These are phyloP conservation scores for Drosophila chauvacae DNA, from an alignment of 1,140 invertebrate genomes.

Conservation along the genomic window DNA sequence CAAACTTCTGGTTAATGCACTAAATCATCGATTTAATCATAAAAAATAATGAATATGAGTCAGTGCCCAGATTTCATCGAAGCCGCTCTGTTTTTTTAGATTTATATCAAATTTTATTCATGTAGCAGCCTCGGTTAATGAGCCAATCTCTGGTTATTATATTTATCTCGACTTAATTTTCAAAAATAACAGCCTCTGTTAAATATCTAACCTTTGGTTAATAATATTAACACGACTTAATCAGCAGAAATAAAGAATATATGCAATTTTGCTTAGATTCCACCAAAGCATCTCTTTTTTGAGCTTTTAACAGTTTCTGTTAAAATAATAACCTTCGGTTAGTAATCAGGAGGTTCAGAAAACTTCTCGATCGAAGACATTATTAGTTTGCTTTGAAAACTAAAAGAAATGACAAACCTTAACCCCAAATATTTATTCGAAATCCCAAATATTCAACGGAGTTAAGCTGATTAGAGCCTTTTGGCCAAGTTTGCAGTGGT, in stretches of 20 bases:
- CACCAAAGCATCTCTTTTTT: too few relatives aligned
- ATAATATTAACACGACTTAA: too few relatives aligned
- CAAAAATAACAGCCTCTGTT: too few relatives aligned
- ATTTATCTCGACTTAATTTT: background rate
- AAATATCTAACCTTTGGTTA: too few relatives aligned
- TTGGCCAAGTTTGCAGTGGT: conserved; percentile 30
- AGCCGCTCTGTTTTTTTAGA: background rate
- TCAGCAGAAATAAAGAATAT: too few relatives aligned
- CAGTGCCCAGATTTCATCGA: background rate
- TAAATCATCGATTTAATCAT: background rate
- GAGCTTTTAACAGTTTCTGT: too few relatives aligned
- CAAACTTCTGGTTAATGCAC: background rate
- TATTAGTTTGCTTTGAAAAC: background rate
- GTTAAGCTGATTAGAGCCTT: conserved; percentile 43
- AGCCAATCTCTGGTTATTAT: background rate
- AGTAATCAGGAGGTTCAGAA: background rate
- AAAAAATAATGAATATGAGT: too few relatives aligned
- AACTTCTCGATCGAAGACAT: background rate
- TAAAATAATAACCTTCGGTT: background rate
- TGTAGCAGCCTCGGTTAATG: too few relatives aligned
- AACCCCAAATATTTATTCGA: conserved; percentile 3
- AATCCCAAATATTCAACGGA: background rate
- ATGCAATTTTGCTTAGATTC: background rate
- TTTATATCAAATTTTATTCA: background rate
- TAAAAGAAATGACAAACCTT: conserved; percentile 3